Base-by-base conservation (phyloP, 2,797 vertebrate species). In the Nyctalus aviator region DNA sequence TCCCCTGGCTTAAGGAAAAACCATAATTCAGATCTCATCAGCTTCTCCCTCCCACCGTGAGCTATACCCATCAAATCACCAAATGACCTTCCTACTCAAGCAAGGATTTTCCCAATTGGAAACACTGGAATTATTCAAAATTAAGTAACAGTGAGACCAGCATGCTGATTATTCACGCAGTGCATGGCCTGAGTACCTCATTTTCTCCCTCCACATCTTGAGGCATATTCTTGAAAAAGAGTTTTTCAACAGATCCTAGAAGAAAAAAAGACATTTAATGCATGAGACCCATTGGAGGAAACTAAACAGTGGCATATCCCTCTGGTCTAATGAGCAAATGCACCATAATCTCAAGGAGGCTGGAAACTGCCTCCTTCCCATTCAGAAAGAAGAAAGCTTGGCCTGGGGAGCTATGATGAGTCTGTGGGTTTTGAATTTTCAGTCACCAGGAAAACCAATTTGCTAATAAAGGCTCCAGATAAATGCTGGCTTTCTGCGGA, bases 171-270 rank as follows among this genome's bases (percentile, higher is more conserved):
- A 92, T 76, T 93, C 46, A 10, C 2, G 4, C 37, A 55, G 17
- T 46, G 2, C 23, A 66, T 2, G 8, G 68, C 1, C 12, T 21
- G 15, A 44, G 91, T 96, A 95, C 83, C 68, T 82, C 72, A 68
- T 73, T 93, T 59, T 69, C 55, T 46, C 8, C 90, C 87, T 84
- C 71, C 27, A 8, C 37, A 69, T 93, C 71, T 92, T 87, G 27
- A 91, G 11, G 35, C 17, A 90, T 62, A 62, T 41, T 93, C 95
- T 96, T 92, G 32, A 48, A 88, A 89, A 81, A n/a, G 46, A 77
- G 79, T 57, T 89, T 95, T 68, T 64, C 90, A 23, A 85, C 27
- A n/a, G 41, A 85, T 32, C 50, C 79, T 97, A 72, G 55, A 81
- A 69, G n/a, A 90, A 78, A 8, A 72, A 59, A 92, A 85, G 46